Evolutionary conservation across 2,888 invertebrate species (phyloP).

Genomic region (Drosophila crucigera): DNA sequence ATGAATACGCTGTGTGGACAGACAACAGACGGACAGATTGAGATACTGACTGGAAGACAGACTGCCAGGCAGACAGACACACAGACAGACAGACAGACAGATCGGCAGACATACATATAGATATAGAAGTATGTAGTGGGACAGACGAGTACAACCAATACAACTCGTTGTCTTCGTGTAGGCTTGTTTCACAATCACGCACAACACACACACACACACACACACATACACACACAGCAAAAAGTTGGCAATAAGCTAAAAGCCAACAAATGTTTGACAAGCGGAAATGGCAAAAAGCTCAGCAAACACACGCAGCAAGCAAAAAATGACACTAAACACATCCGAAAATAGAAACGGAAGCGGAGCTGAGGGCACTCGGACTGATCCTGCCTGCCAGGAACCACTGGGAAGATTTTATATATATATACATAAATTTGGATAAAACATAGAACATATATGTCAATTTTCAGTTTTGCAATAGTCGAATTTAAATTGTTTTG

Average conservation of each 20-base stretch:
- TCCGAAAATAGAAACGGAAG: conserved; percentile 24
- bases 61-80: conserved; percentile 1
- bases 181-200: conserved; percentile 68
- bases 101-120: conserved; percentile 12
- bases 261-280: conserved; percentile 79
- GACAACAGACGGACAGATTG: conserved; percentile 4
- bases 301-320: conserved; percentile 44
- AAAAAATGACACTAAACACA: conserved; percentile 27
- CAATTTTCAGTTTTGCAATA: neutral
- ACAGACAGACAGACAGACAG: conserved; percentile 5
- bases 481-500: neutral
- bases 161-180: conserved; percentile 63
- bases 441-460: neutral
- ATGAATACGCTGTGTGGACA: conserved; percentile 45
- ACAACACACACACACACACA: conserved; percentile 17
- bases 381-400: conserved; percentile 21
- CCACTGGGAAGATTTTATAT: neutral
- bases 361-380: neutral
- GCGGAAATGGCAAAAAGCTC: conserved; percentile 71
- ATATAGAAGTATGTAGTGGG: conserved; percentile 33
- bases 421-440: neutral
- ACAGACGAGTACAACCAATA: conserved; percentile 45
- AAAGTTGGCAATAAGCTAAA: conserved; percentile 76
- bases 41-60: neutral
- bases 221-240: conserved; percentile 10